These are phyloP conservation scores for Ceratosolen solmsi DNA, from an alignment of 1,140 invertebrate species.

Conservation along the genomic window DNA sequence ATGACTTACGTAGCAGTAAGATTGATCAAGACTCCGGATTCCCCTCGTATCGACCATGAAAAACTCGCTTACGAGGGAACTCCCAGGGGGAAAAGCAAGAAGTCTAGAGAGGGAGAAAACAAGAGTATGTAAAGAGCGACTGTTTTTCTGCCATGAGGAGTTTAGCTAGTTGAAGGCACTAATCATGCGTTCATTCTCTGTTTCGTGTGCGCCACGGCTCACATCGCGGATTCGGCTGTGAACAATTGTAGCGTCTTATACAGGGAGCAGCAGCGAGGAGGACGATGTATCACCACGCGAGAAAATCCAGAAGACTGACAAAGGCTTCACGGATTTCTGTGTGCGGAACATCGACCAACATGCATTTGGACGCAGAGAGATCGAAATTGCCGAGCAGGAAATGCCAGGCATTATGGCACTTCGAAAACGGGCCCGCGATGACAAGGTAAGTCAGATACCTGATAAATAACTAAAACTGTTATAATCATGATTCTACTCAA, in stretches of 20 bases:
- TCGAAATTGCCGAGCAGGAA: slow-evolving; percentile 99
- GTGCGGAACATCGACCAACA: slow-evolving; percentile 93
- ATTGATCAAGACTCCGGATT: too few species aligned
- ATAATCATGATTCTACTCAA: too few species aligned
- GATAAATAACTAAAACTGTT: too few species aligned
- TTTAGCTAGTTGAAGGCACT: not conserved
- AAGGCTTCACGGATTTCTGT: slow-evolving; percentile 90
- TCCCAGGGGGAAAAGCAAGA: not conserved
- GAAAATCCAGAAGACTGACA: slow-evolving; percentile 87
- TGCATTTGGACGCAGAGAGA: slow-evolving; percentile 94
- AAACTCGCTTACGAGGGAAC: too few species aligned
- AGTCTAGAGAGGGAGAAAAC: not conserved
- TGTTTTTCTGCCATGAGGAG: not conserved
- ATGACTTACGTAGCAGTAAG: too few species aligned
- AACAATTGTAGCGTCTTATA: slow-evolving; percentile 83
- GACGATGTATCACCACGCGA: slow-evolving; percentile 90
- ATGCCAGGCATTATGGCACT: slow-evolving; percentile 98
- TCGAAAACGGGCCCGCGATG: slow-evolving; percentile 89
- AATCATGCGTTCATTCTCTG: slow-evolving; percentile 43
- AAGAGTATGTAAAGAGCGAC: not conserved
- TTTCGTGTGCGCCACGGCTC: slow-evolving; percentile 27
- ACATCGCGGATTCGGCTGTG: slow-evolving; percentile 53
- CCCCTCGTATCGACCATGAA: too few species aligned
- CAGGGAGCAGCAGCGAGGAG: slow-evolving; percentile 89
- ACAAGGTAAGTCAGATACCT: slow-evolving; percentile 78